These are phyloP conservation scores for Avahi laniger DNA, from an alignment of 2,797 vertebrate genomes.

Conservation along the genomic window DNA sequence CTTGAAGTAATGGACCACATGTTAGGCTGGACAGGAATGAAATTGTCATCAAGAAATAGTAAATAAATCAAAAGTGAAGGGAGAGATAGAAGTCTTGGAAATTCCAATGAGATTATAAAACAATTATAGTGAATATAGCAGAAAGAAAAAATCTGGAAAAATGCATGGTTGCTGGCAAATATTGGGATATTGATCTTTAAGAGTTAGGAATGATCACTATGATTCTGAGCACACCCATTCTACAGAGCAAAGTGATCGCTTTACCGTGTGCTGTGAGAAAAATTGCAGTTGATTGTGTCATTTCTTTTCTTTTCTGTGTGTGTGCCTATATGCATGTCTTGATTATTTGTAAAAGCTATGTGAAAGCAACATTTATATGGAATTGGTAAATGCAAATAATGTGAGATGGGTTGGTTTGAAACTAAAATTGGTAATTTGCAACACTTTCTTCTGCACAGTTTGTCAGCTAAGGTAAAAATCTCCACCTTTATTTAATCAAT, in stretches of 20 bases:
- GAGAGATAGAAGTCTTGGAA: background rate
- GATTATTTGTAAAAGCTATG: background rate
- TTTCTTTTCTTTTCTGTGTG: background rate
- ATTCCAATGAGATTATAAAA: conserved; percentile 29
- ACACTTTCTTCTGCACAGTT: background rate
- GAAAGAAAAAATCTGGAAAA: background rate
- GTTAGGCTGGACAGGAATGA: background rate
- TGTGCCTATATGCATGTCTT: background rate
- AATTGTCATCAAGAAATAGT: background rate
- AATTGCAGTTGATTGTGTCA: background rate
- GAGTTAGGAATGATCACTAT: background rate
- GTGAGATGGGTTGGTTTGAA: background rate
- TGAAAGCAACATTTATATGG: background rate
- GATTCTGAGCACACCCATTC: background rate
- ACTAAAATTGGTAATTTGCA: background rate
- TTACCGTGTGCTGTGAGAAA: background rate
- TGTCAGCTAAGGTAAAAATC: background rate
- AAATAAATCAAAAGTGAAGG: conserved; percentile 52
- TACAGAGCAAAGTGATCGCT: background rate
- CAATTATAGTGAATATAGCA: background rate
- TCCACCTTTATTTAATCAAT: background rate
- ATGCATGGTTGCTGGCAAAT: background rate
- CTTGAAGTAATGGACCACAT: background rate
- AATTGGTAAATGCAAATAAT: background rate
- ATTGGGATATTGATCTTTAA: conserved; percentile 48